phyloP scores from a whole-genome alignment of 2,888 invertebrate genomes.

The Cosmorhoe ocellata region DNA sequence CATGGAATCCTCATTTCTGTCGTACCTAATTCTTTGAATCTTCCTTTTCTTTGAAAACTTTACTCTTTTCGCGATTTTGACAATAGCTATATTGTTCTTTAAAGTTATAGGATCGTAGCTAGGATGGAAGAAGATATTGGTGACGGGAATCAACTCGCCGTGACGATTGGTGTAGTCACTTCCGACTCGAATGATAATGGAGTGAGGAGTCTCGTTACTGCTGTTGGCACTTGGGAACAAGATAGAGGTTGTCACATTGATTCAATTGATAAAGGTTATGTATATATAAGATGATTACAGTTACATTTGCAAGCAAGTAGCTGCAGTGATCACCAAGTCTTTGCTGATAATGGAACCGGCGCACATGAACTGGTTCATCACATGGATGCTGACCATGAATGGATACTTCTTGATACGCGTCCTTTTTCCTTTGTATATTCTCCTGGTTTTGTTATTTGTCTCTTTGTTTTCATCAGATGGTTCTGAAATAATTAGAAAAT shows the following conservation, averaged over 20 bases:
- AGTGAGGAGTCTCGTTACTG: conserved; percentile 26
- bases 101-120: conserved; percentile 38
- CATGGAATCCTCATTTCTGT: conserved; percentile 24
- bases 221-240: conserved; percentile 37
- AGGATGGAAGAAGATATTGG: conserved; percentile 44
- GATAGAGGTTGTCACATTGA: no score
- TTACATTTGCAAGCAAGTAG: conserved; percentile 53
- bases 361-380: conserved; percentile 40
- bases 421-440: conserved; percentile 38
- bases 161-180: conserved; percentile 38
- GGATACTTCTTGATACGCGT: conserved; percentile 38
- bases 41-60: conserved; percentile 31
- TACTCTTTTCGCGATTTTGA: conserved; percentile 33
- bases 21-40: conserved; percentile 43
- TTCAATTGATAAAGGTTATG: no score
- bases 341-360: conserved; percentile 47
- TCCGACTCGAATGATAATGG: conserved; percentile 42
- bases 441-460: conserved; percentile 25
- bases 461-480: conserved; percentile 15
- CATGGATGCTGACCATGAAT: conserved; percentile 47
- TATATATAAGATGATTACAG: no score
- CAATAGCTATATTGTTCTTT: conserved; percentile 47
- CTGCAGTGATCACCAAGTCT: conserved; percentile 49
- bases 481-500: conserved; percentile 12
- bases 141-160: conserved; percentile 41